These are phyloP conservation scores for Tychaedon coryphoeus DNA, from an alignment of 2,113 vertebrate species.

Conservation along the genomic window DNA sequence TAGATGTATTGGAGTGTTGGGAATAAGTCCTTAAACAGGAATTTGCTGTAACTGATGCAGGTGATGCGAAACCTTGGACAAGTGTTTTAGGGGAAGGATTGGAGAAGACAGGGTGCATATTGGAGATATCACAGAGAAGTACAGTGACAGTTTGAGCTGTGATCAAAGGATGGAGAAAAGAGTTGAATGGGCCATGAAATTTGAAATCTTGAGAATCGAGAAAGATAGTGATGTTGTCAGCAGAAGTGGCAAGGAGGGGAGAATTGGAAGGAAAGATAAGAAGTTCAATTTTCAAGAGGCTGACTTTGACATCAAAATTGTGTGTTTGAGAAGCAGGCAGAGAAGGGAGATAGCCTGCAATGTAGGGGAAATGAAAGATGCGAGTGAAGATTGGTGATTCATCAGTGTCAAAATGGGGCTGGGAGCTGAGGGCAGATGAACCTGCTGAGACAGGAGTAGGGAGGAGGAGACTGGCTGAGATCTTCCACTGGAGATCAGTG, in stretches of 20 bases:
- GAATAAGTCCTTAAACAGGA: neutral
- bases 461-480: neutral
- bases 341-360: conserved; percentile 16
- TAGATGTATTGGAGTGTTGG: neutral
- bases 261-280: conserved; percentile 45
- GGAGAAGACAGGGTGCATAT: neutral
- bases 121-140: neutral
- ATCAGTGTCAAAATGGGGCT: conserved; percentile 20
- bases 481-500: neutral
- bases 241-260: conserved; percentile 4
- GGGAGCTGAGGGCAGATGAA: neutral
- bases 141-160: neutral
- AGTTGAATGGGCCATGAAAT: conserved; percentile 49
- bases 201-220: conserved; percentile 22
- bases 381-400: conserved; percentile 10
- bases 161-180: neutral
- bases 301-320: conserved; percentile 51
- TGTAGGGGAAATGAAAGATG: neutral
- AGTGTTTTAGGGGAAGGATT: neutral
- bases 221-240: neutral
- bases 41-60: neutral
- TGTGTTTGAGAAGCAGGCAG: conserved; percentile 30
- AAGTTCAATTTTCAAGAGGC: conserved; percentile 57
- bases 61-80: neutral
- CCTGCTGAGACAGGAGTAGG: neutral